A percentile compares a stretch with the other conserved stretches of the same genome.
These are phyloP conservation scores for Drosophila persimilis DNA, from an alignment of 1,140 invertebrate species.

Conservation along the genomic window DNA sequence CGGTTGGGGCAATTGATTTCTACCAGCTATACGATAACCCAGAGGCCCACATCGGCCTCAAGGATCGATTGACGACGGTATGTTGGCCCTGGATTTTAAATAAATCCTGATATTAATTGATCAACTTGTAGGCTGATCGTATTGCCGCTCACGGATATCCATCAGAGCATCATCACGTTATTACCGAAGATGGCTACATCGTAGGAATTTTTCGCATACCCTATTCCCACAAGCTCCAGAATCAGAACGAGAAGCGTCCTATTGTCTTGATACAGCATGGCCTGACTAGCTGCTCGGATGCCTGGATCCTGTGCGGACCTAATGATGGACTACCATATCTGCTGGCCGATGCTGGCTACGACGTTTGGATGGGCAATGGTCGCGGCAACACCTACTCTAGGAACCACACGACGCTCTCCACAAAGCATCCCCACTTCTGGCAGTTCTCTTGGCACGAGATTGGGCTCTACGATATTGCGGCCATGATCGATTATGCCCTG, in stretches of 20 bases:
- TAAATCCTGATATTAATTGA: no score
- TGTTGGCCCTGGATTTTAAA: no score
- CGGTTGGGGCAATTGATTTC: no score
- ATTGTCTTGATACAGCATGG: conserved; percentile 89
- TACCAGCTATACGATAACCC: no score
- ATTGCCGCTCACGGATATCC: conserved; percentile 83
- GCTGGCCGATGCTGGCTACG: conserved; percentile 88
- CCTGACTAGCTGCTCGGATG: conserved; percentile 88
- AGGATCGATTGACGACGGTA: no score
- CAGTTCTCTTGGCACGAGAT: conserved; percentile 85
- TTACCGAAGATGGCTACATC: conserved; percentile 84
- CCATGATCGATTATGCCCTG: conserved; percentile 88
- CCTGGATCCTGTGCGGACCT: conserved; percentile 88
- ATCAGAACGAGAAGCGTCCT: conserved; percentile 65
- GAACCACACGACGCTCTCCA: conserved; percentile 82
- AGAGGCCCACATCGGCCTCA: no score
- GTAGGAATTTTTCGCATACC: conserved; percentile 84
- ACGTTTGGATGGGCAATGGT: conserved; percentile 86
- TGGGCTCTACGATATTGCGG: conserved; percentile 86
- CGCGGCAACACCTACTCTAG: conserved; percentile 83
- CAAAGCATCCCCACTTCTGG: conserved; percentile 85
- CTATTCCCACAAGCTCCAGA: conserved; percentile 61
- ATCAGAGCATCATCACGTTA: conserved; percentile 84
- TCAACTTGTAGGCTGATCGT: conserved; percentile 6
- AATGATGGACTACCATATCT: conserved; percentile 84